Base-by-base conservation (phyloP, 2,888 invertebrate genomes). In the Erannis defoliaria region DNA sequence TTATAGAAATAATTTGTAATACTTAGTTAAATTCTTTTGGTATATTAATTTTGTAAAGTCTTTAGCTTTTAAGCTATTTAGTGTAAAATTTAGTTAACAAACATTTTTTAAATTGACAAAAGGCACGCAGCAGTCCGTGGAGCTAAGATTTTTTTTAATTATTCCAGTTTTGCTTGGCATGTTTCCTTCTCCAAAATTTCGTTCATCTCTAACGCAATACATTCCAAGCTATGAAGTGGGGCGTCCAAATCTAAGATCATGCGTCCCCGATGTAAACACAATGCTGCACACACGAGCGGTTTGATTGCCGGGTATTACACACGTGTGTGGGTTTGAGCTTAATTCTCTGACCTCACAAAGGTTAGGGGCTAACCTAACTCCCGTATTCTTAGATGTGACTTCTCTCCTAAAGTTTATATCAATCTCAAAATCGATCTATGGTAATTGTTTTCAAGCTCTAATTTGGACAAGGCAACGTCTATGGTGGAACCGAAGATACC, bases 221-320 rank as follows among this genome's bases (percentile, higher is more conserved):
- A 82, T 84, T 79, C 82, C 79, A 57, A 40, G 58, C 67, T 61
- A 67, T 75, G 78, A 86, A 85, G 81, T 88, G 76, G 87, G 83
- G 82, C 88, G 86, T 86, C 80, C 82, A 88, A 89, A 89, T 90
- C 85, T 81, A 64, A 80, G 81, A 85, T 88, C 88, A 88, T 86
- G 81, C 84, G 75, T 73, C 73, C 60, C 72, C 70, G 74, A 62
- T 73, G 72, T 74, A 73, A 75, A 74, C 75, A 81, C 80, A 81
- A 77, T 75, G 62, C 64, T 65, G 68, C 70, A 72, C 74, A 74
- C 73, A 73, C 68, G 66, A 67, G 57, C 65, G 57, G 46, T 62
- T 60, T 68, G 68, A 70, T 67, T 68, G 57, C 55, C 38, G 29
- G 57, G 51, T 62, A 68, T 66, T 55, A 65, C 51, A 64, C 33